phyloP scores from a whole-genome alignment of 2,888 invertebrate genomes.

The Pachliopta kotzebuea region DNA sequence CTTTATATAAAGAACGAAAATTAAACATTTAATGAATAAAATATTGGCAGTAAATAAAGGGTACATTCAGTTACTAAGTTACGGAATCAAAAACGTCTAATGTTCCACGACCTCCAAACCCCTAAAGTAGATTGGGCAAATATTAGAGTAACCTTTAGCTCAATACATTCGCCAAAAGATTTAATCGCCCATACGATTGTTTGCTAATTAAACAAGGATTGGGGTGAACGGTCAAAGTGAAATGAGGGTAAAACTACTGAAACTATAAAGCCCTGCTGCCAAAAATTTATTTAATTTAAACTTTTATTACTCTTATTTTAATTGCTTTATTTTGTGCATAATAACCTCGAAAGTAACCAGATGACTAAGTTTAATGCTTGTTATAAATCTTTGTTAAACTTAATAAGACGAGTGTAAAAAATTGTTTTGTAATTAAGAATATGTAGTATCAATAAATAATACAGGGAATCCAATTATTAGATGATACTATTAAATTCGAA shows the following conservation, averaged over 20 bases:
- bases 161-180: slow-evolving; percentile 19
- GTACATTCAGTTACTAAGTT: not conserved
- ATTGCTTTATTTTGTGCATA: not conserved
- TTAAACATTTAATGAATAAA: not conserved
- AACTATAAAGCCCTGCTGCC: not conserved
- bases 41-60: not conserved
- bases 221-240: slow-evolving; percentile 9
- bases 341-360: not conserved
- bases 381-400: not conserved
- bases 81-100: not conserved
- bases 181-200: slow-evolving; percentile 16
- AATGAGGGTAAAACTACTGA: slow-evolving; percentile 4
- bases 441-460: too few species aligned
- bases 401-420: too few species aligned
- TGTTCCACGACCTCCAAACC: slow-evolving; percentile 1
- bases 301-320: not conserved
- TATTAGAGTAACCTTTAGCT: slow-evolving; percentile 15
- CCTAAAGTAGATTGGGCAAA: not conserved
- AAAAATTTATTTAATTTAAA: not conserved
- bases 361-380: not conserved
- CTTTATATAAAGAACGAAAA: not conserved
- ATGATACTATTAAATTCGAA: too few species aligned
- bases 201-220: slow-evolving; percentile 23
- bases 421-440: too few species aligned
- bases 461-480: too few species aligned